A percentile compares a stretch with the other conserved stretches of the same genome.
phyloP scores from a whole-genome alignment of 2,888 invertebrate genomes.

The Drosophila picticornis region DNA sequence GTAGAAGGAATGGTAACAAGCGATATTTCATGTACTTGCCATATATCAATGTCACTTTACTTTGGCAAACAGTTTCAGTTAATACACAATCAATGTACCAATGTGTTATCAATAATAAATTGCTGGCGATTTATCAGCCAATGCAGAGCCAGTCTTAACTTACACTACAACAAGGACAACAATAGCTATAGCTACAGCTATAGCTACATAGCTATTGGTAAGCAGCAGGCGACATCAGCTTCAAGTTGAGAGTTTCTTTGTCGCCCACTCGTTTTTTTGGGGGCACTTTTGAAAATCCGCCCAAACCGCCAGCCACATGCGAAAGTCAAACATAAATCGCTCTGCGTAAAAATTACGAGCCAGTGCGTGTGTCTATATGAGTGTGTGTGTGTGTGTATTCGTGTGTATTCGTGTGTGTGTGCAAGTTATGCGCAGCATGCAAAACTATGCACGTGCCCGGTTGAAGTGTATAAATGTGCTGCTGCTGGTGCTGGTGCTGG shows the following conservation, averaged over 20 bases:
- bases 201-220: slow-evolving; percentile 30
- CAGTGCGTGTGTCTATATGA: slow-evolving; percentile 25
- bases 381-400: slow-evolving; percentile 15
- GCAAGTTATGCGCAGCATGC: slow-evolving; percentile 79
- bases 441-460: slow-evolving; percentile 80
- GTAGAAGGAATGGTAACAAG: slow-evolving; percentile 65
- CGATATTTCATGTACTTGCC: slow-evolving; percentile 79
- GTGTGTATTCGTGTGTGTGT: slow-evolving; percentile 30
- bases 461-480: slow-evolving; percentile 79
- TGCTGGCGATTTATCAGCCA: slow-evolving; percentile 80
- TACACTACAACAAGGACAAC: slow-evolving; percentile 42
- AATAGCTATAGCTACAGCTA: slow-evolving; percentile 19
- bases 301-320: slow-evolving; percentile 77
- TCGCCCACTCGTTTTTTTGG: slow-evolving; percentile 33
- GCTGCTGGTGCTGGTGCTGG: slow-evolving; percentile 41
- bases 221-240: slow-evolving; percentile 56
- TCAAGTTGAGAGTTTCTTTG: slow-evolving; percentile 46
- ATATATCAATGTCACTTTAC: slow-evolving; percentile 81
- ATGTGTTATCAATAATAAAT: slow-evolving; percentile 82
- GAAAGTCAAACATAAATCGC: slow-evolving; percentile 83
- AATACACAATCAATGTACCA: slow-evolving; percentile 82
- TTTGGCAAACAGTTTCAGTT: slow-evolving; percentile 82
- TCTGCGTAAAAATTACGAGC: slow-evolving; percentile 68
- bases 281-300: slow-evolving; percentile 66
- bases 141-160: slow-evolving; percentile 67